Percentiles rank a stretch among this genome's conserved stretches.
Conservation (phyloP, 2,888 invertebrate genomes). For the Yponomeuta sedellus region DNA sequence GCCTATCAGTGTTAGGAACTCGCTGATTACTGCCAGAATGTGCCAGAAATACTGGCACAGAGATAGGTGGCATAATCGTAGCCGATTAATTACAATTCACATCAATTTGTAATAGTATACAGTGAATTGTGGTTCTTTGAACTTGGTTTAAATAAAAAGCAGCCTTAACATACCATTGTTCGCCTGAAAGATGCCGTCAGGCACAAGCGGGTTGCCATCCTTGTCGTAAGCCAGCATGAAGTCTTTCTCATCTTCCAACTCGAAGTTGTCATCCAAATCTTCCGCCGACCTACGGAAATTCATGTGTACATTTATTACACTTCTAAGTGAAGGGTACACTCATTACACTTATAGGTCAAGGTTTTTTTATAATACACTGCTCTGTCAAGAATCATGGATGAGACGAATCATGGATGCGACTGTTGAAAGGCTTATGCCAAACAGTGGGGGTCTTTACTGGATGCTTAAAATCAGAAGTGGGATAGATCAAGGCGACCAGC, state of each 20-base stretch:
- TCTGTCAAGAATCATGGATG: too few relatives aligned
- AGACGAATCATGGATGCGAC: too few relatives aligned
- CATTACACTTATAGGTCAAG: background rate
- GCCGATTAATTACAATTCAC: too few relatives aligned
- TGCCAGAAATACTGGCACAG: too few relatives aligned
- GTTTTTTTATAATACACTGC: too few relatives aligned
- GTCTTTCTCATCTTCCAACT: slow-evolving; percentile 69
- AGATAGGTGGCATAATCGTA: too few relatives aligned
- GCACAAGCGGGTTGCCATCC: slow-evolving; percentile 62
- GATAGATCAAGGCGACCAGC: slow-evolving; percentile 86
- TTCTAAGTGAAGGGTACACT: background rate
- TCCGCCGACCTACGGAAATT: slow-evolving; percentile 80
- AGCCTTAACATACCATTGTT: slow-evolving; percentile 41
- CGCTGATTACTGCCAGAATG: too few relatives aligned
- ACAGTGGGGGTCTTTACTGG: too few relatives aligned
- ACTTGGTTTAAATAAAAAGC: background rate
- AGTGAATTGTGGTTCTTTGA: too few relatives aligned
- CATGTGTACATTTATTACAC: background rate
- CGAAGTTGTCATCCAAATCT: slow-evolving; percentile 90
- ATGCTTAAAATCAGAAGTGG: slow-evolving; percentile 94
- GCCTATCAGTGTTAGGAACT: too few relatives aligned
- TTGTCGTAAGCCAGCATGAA: slow-evolving; percentile 71
- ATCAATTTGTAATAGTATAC: too few relatives aligned
- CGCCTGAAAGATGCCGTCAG: slow-evolving; percentile 57
- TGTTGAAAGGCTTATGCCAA: too few relatives aligned